phyloP scores from a whole-genome alignment of 2,113 vertebrate species.

The Chaetodon auriga region DNA sequence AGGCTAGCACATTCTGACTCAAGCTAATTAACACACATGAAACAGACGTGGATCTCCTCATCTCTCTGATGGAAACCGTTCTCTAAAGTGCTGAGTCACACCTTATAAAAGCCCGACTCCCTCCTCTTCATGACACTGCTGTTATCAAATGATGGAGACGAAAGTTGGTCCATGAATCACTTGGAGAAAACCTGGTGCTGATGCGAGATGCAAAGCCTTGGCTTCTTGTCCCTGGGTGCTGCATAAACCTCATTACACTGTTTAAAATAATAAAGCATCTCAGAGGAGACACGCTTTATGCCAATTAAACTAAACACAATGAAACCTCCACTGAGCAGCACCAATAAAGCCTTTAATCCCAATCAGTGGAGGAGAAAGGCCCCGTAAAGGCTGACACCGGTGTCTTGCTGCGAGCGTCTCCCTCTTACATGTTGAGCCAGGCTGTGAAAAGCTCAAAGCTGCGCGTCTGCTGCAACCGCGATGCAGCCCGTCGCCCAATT shows the following conservation, averaged over 20 bases:
- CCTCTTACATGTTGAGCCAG: background rate
- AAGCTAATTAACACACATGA: background rate
- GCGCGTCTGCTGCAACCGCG: slow-evolving; percentile 9
- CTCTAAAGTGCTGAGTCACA: background rate
- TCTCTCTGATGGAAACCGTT: background rate
- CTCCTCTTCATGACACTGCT: background rate
- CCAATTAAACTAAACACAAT: slow-evolving; percentile 62
- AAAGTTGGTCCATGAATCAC: background rate
- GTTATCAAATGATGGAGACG: background rate
- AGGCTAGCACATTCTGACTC: background rate
- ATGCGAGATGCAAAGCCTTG: slow-evolving; percentile 33
- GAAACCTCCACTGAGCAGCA: slow-evolving; percentile 38
- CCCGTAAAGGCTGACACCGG: slow-evolving; percentile 22
- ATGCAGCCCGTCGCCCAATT: background rate
- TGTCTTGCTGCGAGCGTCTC: background rate
- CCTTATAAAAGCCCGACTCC: background rate
- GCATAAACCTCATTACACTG: slow-evolving; percentile 59
- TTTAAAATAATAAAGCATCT: slow-evolving; percentile 65
- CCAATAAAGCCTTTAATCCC: slow-evolving; percentile 60
- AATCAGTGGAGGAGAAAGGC: slow-evolving; percentile 40
- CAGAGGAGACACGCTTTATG: slow-evolving; percentile 43
- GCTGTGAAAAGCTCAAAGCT: slow-evolving; percentile 5
- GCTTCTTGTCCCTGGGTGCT: slow-evolving; percentile 22
- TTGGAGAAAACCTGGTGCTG: background rate
- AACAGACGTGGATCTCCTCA: background rate